Conservation (phyloP, 2,797 vertebrate species). For the Malurus splendens region DNA sequence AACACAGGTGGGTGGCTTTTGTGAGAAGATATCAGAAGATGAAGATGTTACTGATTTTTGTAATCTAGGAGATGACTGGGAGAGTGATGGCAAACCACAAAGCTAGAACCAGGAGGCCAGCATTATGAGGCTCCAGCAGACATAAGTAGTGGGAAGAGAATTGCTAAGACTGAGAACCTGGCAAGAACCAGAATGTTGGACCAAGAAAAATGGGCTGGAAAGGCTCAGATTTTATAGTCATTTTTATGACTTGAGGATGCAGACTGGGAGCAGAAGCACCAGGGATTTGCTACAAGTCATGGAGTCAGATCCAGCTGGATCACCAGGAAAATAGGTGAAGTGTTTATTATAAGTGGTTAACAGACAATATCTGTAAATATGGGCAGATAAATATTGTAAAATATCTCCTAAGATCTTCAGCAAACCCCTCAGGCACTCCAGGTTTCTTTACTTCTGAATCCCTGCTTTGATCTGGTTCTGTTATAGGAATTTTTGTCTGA, state of each 20-base stretch:
- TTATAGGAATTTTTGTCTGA: background rate
- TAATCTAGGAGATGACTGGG: background rate
- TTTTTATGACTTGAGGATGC: background rate
- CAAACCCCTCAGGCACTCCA: background rate
- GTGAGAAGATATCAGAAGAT: background rate
- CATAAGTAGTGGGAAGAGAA: background rate
- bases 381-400: background rate
- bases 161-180: background rate
- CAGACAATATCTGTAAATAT: background rate
- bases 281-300: background rate
- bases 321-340: background rate
- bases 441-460: background rate
- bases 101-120: background rate
- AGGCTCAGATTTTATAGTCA: background rate
- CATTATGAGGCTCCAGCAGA: background rate
- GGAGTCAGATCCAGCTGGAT: background rate
- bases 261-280: background rate
- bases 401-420: background rate
- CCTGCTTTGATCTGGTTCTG: background rate
- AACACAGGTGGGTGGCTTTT: fast-evolving
- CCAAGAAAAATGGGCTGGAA: background rate
- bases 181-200: background rate
- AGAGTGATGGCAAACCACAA: background rate
- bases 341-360: background rate
- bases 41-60: background rate